Evolutionary conservation across 2,113 vertebrate species (phyloP), one percentile per base, ranked within the genome.

Genomic region (Leucosticte australis): DNA sequence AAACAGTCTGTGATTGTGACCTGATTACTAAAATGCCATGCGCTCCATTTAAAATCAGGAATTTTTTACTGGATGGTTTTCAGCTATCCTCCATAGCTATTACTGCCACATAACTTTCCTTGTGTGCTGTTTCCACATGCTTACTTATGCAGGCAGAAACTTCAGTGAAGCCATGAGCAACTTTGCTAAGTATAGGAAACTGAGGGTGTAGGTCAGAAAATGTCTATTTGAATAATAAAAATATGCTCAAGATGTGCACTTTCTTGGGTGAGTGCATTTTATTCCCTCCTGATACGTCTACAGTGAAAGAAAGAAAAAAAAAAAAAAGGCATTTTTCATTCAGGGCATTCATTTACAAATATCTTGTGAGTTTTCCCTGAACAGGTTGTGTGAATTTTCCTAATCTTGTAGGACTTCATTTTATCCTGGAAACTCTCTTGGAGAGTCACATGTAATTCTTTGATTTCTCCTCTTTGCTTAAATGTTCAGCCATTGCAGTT

Each of bases 191-290:
- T 47, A 73, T 27, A 53, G 46, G 33, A 75, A 85, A 64, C 5
- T 17, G 37, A 80, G 68, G 53, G 28, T 42, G 41, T 87, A 50
- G 79, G 69, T 87, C 65, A 83, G 75, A 85, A 87, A 92, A 75
- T 15, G 53, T 75, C 46, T 56, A 17, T 60, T 79, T 76, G 41
- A 90, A 82, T 93, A 92, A 53, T 53, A 75, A 91, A 89, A 91
- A 26, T 53, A 28, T 59, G 23, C 8, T 41, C 1, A 20, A 93
- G 31, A 60, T 76, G 8, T 73, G 33, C 33, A 28, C 21, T 85
- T 83, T 30, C 57, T 83, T 81, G 42, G 5, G 3, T 87, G 37
- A 37, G 5, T 77, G 12, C 64, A 30, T 93, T 90, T 79, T 80
- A 62, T 62, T 80, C 21, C 52, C 24, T 70, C 20, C 22, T 87